Evolutionary conservation across 1,140 invertebrate genomes (phyloP).

Genomic region (Zaprionus camerounensis): DNA sequence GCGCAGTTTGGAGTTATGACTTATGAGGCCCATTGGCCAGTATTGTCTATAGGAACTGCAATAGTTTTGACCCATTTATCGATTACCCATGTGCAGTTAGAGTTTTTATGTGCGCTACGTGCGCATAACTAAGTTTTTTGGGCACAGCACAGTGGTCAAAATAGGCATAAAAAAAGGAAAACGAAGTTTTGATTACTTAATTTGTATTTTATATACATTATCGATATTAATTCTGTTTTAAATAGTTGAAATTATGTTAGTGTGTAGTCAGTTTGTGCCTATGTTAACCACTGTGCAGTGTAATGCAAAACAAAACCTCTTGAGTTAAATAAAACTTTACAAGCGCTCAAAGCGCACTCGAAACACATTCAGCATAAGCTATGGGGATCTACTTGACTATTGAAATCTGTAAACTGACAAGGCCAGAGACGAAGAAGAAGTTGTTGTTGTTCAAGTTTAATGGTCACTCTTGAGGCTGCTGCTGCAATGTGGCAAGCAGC

Average conservation of each 20-base stretch:
- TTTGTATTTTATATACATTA: not conserved
- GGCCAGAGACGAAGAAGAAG: not conserved
- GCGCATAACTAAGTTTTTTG: not conserved
- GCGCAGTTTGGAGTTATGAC: constrained; percentile 32
- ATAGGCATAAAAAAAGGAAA: not conserved
- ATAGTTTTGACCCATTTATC: constrained; percentile 6
- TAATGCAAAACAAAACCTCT: not conserved
- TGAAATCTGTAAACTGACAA: constrained; percentile 13
- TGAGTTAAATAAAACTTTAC: not conserved
- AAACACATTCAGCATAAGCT: not conserved
- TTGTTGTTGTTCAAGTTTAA: constrained; percentile 34
- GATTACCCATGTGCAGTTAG: constrained; percentile 3
- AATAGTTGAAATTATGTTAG: no score
- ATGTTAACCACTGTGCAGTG: not conserved
- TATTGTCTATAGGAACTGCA: not conserved
- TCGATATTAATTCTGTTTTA: not conserved
- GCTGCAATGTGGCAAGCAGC: constrained; percentile 19
- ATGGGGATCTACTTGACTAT: not conserved
- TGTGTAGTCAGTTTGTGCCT: no score
- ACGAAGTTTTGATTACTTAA: not conserved
- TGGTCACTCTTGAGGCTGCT: constrained; percentile 23
- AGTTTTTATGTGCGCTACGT: not conserved
- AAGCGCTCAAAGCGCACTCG: not conserved
- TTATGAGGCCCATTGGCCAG: constrained; percentile 28
- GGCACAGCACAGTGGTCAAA: not conserved